Base-by-base conservation (phyloP, 2,888 invertebrate species). In the Nomada goodeniana region DNA sequence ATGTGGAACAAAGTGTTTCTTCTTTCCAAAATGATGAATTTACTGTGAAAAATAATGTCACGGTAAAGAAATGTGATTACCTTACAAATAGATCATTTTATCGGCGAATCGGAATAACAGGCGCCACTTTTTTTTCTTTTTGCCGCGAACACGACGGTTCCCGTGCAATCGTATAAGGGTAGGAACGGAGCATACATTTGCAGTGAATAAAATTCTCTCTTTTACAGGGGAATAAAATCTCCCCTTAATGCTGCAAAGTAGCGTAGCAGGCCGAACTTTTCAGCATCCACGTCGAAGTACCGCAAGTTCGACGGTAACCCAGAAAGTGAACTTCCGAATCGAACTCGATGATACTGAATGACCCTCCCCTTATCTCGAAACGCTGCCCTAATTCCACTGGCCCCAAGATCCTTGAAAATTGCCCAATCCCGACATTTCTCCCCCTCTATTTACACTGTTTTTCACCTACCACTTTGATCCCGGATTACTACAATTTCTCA, bases 321-420 rank as follows among this genome's bases (percentile, higher is more conserved):
- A 52, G 74, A 74, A 67, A 65, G 23, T 47, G 26, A 76, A 76
- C 64, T 76, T 64, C 18, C 61, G 26, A 72, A 50, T 50, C 59
- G 57, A 76, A 64, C 57, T 50, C 52, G 57, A 64, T 65, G 57
- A 23, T 52, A 23, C 29, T 57, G 47, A 79, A 64, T 59, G 50
- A 59, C 20, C 50, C n/a, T 52, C 59, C 11, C 53, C 53, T 73
- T 42, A 52, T 73, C 72, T 55, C 59, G 59, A 44, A 68, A 52
- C 61, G 9, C 20, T 63, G 77, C 5, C 50, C 76, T 42, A 72
- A 76, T 81, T 70, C 29, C 63, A 2, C 29, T 18, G 18, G 44
- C 57, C 50, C 18, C 11, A 44, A 2, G 26, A 55, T 71, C 26
- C 73, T 74, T 29, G 57, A 74, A 44, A 60, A 74, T 78, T 67